Evolutionary conservation across 2,113 vertebrate genomes (phyloP).

Genomic region (Charina bottae): DNA sequence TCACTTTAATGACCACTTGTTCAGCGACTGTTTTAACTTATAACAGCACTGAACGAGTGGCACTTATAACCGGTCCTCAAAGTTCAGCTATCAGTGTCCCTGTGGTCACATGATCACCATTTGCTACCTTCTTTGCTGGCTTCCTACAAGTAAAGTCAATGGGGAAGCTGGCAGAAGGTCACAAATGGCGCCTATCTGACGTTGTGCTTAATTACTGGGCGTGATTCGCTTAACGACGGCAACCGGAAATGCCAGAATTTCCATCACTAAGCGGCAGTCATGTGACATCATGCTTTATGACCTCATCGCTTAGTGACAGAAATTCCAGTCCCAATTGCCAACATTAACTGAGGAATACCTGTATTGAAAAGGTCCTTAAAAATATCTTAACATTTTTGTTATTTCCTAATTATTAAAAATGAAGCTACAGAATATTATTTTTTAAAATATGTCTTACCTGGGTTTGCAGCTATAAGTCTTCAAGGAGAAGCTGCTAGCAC

Average conservation of each 20-base stretch:
- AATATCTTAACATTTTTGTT: neutral
- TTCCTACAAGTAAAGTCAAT: neutral
- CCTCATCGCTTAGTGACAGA: neutral
- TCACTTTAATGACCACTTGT: too few relatives aligned
- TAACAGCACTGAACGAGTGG: neutral
- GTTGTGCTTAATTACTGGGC: neutral
- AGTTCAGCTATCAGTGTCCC: neutral
- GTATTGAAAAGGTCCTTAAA: neutral
- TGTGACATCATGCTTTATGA: neutral
- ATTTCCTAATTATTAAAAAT: constrained; percentile 1
- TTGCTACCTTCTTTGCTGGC: neutral
- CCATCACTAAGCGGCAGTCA: neutral
- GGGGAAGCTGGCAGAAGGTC: neutral
- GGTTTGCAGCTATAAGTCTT: neutral
- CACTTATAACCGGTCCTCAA: neutral
- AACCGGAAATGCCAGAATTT: neutral
- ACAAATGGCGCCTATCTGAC: neutral
- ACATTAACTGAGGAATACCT: neutral
- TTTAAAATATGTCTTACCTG: neutral
- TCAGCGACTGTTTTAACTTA: neutral
- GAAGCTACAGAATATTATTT: neutral
- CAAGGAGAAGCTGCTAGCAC: neutral
- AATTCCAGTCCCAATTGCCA: neutral
- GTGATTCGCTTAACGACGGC: neutral
- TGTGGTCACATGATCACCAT: neutral